Evolutionary conservation across 2,113 vertebrate genomes (phyloP).

Genomic region (Stigmatopora nigra): DNA sequence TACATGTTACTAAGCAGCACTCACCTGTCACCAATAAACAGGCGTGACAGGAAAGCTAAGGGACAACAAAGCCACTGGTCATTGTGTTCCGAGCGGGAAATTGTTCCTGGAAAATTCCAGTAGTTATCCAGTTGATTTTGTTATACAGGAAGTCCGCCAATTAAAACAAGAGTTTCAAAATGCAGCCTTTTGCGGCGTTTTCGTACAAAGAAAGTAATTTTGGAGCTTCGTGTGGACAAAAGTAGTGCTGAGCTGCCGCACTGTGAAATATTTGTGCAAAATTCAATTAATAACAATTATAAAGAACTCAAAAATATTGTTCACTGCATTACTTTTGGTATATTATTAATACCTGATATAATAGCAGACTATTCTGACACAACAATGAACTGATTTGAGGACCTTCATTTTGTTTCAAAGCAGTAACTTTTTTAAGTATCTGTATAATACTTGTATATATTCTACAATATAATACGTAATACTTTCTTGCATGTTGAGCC

Average conservation of each 20-base stretch:
- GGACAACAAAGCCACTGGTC: background rate
- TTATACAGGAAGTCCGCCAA: background rate
- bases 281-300: too few relatives aligned
- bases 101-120: background rate
- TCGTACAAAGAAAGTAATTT: background rate
- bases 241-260: background rate
- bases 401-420: too few relatives aligned
- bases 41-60: background rate
- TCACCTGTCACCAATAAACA: conserved; percentile 2
- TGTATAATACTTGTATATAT: too few relatives aligned
- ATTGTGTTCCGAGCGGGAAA: background rate
- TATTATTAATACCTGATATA: too few relatives aligned
- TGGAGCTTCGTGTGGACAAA: background rate
- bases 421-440: too few relatives aligned
- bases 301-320: too few relatives aligned
- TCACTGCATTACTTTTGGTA: too few relatives aligned
- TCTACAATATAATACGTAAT: too few relatives aligned
- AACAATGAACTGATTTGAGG: too few relatives aligned
- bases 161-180: background rate
- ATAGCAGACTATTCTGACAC: too few relatives aligned
- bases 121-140: background rate
- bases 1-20: conserved; percentile 3
- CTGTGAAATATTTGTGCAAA: background rate
- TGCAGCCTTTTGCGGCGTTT: background rate
- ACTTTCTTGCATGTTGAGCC: too few relatives aligned